These are phyloP conservation scores for Diarsia brunnea DNA, from an alignment of 2,888 invertebrate species.

Conservation along the genomic window DNA sequence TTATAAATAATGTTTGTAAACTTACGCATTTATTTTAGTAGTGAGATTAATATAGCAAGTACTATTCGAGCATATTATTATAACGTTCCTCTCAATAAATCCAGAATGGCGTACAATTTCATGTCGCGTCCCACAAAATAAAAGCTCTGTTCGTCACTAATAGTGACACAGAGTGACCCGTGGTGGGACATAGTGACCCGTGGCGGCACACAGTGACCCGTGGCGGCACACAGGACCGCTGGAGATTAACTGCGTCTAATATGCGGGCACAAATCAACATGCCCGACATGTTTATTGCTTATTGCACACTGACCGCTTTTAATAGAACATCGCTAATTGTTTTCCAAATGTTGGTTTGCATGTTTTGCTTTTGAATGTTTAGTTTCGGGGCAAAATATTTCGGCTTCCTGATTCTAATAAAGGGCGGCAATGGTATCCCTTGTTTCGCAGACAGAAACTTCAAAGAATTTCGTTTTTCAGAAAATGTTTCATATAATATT, in stretches of 20 bases:
- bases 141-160: background rate
- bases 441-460: too few relatives aligned
- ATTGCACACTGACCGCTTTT: slow-evolving; percentile 26
- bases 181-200: slow-evolving; percentile 12
- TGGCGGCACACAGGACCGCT: slow-evolving; percentile 20
- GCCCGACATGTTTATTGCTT: slow-evolving; percentile 53
- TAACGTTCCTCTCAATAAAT: background rate
- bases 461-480: too few relatives aligned
- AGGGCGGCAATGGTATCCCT: too few relatives aligned
- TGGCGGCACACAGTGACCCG: slow-evolving; percentile 5
- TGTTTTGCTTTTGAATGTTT: slow-evolving; percentile 2
- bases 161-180: slow-evolving; percentile 16
- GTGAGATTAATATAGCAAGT: background rate
- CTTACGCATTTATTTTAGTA: background rate
- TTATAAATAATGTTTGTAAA: too few relatives aligned
- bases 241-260: slow-evolving; percentile 69
- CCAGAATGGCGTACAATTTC: background rate
- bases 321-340: slow-evolving; percentile 20
- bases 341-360: slow-evolving; percentile 7
- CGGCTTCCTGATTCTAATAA: background rate
- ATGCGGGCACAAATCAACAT: slow-evolving; percentile 67
- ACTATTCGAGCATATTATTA: background rate
- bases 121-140: background rate
- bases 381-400: background rate
- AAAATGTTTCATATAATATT: too few relatives aligned